Base-by-base conservation (phyloP, 1,140 invertebrate genomes). In the Aphelenchoides avenae region DNA sequence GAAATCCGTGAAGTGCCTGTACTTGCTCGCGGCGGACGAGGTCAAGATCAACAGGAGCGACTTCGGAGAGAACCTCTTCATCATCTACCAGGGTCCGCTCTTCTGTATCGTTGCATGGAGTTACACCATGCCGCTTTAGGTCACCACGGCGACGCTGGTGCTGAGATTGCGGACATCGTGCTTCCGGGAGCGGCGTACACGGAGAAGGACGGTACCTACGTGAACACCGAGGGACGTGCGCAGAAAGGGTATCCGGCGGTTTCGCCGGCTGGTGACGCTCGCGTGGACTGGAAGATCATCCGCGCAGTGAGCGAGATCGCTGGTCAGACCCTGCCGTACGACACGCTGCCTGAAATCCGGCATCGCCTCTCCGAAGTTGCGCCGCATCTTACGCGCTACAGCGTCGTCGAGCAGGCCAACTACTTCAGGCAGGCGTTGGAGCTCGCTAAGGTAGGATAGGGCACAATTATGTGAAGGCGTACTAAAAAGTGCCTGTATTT, bases 241-340 rank as follows among this genome's bases (percentile, higher is more conserved):
- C 94, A 98, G 80, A 86, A 91, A 81, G 56, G 56, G 47, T 58
- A 39, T 44, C 81, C 85, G 3, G 93, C 92, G 13, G 85, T 97
- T n/a, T 85, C 87, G 24, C 88, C 93, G 37, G 93, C 93, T 13
- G 92, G 92, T 57, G 82, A 88, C 79, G 91, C 91, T 1, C 83
- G 91, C 53, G 89, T 91, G 65, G 94, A 99, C 81, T 99, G 94
- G 94, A 97, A 98, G 82, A 94, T 99, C 57, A 86, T 98, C 64
- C 79, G 89, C 76, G 88, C 87, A 37, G 76, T 89, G n/a, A 86
- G 86, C 15, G 87, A 89, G 80, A 86, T 98, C 66, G 79, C 86
- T 20, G 91, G 88, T 41, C 76, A 81, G 37, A 84, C 84, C 55
- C 82, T 98, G 46, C 88, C 91, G 0, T 99, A 97, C 77, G 91